Evolutionary conservation across 2,888 invertebrate genomes (phyloP), one percentile per base, ranked within the genome.

Genomic region (Drosophila prolongata): DNA sequence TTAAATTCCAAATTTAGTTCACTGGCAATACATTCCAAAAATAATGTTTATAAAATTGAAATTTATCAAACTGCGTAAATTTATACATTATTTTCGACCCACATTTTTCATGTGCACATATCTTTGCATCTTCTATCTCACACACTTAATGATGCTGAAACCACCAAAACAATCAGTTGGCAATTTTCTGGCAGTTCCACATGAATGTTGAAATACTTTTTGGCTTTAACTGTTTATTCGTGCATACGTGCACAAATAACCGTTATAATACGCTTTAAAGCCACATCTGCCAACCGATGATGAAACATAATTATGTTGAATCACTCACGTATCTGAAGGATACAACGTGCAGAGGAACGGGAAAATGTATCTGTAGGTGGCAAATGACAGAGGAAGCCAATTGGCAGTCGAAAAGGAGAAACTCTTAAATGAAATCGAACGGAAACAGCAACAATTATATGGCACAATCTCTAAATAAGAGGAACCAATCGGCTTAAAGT

Each of bases 221-320:
- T 77, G 77, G 84, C 85, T 79, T 84, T 80, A 82, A 84, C 85
- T 82, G 77, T 76, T 82, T 71, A 77, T 86, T 82, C 77, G 80
- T 86, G 79, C 71, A 72, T 79, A 77, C 77, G 76, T 77, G 79
- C 76, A 77, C 60, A 75, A 70, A 83, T 72, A 82, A 73, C 81
- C 80, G 84, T 84, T 86, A 83, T 74, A 83, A 80, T 82, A 79
- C 80, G 74, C 71, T 78, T 80, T 78, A 82, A 10, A 37, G 57
- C 55, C 74, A 60, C 68, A 70, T 68, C 69, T 59, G 53, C 69
- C 60, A 38, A 34, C 65, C 47, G 53, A 72, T 58, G 73, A 61
- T 76, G 73, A 71, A 76, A 77, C 78, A 81, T 79, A 87, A 84
- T 84, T 82, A 84, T 84, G 76, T 75, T 80, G 76, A 80, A 84